phyloP scores from a whole-genome alignment of 2,888 invertebrate genomes.

The Drosophila siamana region DNA sequence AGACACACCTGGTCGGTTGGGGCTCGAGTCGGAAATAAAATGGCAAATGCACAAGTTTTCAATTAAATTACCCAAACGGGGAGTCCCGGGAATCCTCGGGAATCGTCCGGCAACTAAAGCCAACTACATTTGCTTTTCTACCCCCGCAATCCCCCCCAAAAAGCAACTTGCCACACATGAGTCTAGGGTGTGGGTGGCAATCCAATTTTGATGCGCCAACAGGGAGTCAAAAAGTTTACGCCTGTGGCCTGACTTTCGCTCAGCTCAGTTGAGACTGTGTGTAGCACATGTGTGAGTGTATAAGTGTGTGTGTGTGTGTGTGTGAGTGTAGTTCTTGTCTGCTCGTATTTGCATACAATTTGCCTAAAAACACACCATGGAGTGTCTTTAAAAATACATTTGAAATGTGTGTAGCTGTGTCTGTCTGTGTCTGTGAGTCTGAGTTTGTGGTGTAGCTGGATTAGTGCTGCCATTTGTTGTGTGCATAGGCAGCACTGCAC shows the following conservation, averaged over 20 bases:
- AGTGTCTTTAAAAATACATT: slow-evolving; percentile 80
- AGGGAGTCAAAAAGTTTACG: slow-evolving; percentile 45
- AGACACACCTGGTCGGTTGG: slow-evolving; percentile 17
- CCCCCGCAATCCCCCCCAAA: too few species aligned
- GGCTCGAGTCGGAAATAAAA: slow-evolving; percentile 45
- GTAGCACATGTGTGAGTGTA: neutral
- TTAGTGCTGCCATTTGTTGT: slow-evolving; percentile 48
- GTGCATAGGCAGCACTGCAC: slow-evolving; percentile 1
- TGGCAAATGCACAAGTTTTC: slow-evolving; percentile 74
- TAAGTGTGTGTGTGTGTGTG: slow-evolving; percentile 20
- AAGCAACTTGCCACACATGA: slow-evolving; percentile 9
- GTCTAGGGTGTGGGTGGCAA: slow-evolving; percentile 56
- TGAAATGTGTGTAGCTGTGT: slow-evolving; percentile 53
- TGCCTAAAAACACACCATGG: slow-evolving; percentile 78
- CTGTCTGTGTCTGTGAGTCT: too few species aligned
- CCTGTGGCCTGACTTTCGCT: slow-evolving; percentile 47
- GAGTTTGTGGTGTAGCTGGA: slow-evolving; percentile 38
- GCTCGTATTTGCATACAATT: slow-evolving; percentile 77
- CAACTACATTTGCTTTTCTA: slow-evolving; percentile 31
- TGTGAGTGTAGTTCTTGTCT: slow-evolving; percentile 39
- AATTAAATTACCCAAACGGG: slow-evolving; percentile 74
- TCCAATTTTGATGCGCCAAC: slow-evolving; percentile 70
- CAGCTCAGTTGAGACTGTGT: neutral
- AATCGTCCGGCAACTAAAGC: slow-evolving; percentile 21
- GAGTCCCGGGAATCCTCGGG: slow-evolving; percentile 12